A percentile compares a stretch with the other conserved stretches of the same genome.
Conservation (phyloP, 2,797 vertebrate species). For the Coccyzus lansbergi region DNA sequence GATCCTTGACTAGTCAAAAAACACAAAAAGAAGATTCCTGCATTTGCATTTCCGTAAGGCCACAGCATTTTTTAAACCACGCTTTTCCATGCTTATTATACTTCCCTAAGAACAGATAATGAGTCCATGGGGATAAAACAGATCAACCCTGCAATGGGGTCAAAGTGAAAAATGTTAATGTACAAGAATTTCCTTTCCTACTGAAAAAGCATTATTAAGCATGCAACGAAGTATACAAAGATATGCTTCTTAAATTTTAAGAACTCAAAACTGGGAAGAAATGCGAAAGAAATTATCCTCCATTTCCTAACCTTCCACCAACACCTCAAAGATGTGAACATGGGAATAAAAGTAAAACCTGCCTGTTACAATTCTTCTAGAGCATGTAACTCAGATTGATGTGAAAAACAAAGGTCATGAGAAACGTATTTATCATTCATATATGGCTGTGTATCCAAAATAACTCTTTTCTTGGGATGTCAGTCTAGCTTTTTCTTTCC, state of each 20-base stretch:
- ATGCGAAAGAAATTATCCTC: neutral
- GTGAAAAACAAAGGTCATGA: neutral
- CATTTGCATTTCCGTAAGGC: neutral
- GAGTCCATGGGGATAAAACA: neutral
- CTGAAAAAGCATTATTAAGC: neutral
- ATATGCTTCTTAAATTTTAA: neutral
- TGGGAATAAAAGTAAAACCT: neutral
- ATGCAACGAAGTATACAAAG: neutral
- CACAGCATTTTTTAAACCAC: neutral
- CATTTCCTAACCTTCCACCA: neutral
- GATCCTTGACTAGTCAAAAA: neutral
- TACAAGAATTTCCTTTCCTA: neutral
- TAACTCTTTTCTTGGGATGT: neutral
- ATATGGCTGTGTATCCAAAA: neutral
- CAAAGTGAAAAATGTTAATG: neutral
- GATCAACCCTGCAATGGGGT: neutral
- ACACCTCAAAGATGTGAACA: neutral
- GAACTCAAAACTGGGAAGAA: neutral
- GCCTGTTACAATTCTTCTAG: neutral
- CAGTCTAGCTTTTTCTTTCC: neutral
- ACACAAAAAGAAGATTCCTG: neutral
- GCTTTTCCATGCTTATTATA: neutral
- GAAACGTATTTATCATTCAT: conserved; percentile 20
- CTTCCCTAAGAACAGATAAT: neutral
- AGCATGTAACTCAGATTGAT: neutral